Evolutionary conservation across 2,888 invertebrate species (phyloP).

Genomic region (Nymphalis c-album): DNA sequence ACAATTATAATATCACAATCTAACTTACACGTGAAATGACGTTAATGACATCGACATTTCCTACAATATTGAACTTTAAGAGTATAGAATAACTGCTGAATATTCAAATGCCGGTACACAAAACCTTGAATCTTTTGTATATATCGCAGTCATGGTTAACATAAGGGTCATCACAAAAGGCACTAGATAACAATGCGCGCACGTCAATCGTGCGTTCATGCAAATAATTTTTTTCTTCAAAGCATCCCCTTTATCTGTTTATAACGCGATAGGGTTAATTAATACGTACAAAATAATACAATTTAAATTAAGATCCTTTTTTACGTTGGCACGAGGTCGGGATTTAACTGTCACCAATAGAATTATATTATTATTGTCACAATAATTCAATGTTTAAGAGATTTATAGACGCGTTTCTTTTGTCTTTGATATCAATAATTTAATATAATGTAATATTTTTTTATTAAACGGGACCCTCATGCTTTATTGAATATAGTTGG

Average conservation of each 20-base stretch:
- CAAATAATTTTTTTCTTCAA: constrained; percentile 79
- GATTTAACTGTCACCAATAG: constrained; percentile 76
- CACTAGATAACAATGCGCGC: constrained; percentile 78
- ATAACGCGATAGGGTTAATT: constrained; percentile 78
- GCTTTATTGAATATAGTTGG: constrained; percentile 68
- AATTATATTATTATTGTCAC: constrained; percentile 76
- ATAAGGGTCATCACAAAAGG: constrained; percentile 81
- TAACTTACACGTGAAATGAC: constrained; percentile 47
- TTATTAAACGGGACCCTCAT: constrained; percentile 64
- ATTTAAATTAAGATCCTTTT: constrained; percentile 75
- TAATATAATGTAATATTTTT: constrained; percentile 61
- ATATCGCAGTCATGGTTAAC: constrained; percentile 63
- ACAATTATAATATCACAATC: constrained; percentile 78
- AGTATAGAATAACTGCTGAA: constrained; percentile 51
- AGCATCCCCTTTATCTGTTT: constrained; percentile 78
- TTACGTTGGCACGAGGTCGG: constrained; percentile 75
- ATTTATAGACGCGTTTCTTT: constrained; percentile 68
- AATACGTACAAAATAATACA: constrained; percentile 78
- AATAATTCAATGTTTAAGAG: constrained; percentile 64
- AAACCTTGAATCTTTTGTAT: constrained; percentile 53
- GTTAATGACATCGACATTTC: constrained; percentile 51
- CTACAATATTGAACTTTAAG: constrained; percentile 59
- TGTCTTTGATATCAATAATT: constrained; percentile 71
- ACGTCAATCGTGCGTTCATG: constrained; percentile 81
- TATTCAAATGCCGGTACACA: constrained; percentile 48